Conservation (phyloP, 64 coral and sea anemone genomes). For the Porites lutea region DNA sequence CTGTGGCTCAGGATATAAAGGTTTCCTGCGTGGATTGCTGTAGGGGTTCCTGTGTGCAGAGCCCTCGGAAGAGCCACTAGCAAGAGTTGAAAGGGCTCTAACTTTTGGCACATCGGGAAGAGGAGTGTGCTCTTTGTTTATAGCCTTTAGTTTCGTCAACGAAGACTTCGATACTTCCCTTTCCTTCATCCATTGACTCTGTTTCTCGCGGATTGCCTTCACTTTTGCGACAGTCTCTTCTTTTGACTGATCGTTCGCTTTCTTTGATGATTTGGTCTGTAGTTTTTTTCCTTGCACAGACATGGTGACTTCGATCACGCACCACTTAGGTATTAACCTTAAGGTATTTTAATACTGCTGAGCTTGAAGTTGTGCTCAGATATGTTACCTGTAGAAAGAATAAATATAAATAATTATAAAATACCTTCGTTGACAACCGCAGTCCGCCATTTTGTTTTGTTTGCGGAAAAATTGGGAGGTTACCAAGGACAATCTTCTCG, state of each 20-base stretch:
- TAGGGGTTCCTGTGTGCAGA: constrained; percentile 39
- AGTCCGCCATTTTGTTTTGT: constrained; percentile 77
- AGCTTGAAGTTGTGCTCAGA: not conserved
- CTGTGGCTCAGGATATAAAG: constrained; percentile 75
- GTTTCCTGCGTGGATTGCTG: constrained; percentile 84
- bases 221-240: constrained; percentile 87
- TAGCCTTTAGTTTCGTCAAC: not conserved
- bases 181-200: constrained; percentile 92
- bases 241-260: constrained; percentile 35
- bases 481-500: constrained; percentile 23
- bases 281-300: constrained; percentile 80
- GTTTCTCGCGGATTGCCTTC: constrained; percentile 79
- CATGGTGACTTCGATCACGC: constrained; percentile 25
- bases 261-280: constrained; percentile 19
- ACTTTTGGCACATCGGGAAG: constrained; percentile 47
- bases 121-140: constrained; percentile 22
- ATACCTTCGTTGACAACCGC: too few species aligned
- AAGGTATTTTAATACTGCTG: not conserved
- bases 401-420: too few species aligned
- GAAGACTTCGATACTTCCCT: constrained; percentile 72
- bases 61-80: constrained; percentile 25
- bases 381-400: too few species aligned
- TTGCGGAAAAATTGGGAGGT: not conserved
- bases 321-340: not conserved
- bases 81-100: not conserved